Conservation (phyloP, 2,888 invertebrate species). For the Drosophila quinaria region DNA sequence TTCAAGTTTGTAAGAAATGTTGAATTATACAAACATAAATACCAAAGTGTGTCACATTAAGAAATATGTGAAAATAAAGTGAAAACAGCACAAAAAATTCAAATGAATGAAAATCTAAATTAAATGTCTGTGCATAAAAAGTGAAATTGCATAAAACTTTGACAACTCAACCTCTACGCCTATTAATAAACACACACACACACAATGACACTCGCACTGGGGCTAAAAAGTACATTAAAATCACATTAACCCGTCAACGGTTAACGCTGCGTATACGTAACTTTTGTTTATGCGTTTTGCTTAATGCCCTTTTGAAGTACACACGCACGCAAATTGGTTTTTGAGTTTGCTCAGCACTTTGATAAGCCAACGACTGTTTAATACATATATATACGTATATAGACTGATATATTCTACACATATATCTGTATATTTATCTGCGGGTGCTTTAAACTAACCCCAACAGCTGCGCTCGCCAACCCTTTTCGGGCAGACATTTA, state of each 20-base stretch:
- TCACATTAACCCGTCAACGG: conserved; percentile 81
- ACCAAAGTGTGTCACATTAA: background rate
- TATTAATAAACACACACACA: conserved; percentile 1
- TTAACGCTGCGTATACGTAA: conserved; percentile 72
- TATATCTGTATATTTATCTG: conserved; percentile 6
- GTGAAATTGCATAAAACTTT: conserved; percentile 63
- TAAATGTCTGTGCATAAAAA: conserved; percentile 33
- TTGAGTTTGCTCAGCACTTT: conserved; percentile 41
- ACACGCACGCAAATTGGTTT: conserved; percentile 50
- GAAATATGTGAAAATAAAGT: conserved; percentile 31
- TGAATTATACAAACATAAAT: background rate
- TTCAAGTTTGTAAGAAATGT: background rate
- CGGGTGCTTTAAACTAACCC: conserved; percentile 12
- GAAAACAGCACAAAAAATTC: conserved; percentile 18
- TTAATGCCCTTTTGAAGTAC: conserved; percentile 75
- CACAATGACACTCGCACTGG: background rate
- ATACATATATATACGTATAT: conserved; percentile 9
- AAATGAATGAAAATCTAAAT: conserved; percentile 27
- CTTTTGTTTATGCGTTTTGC: conserved; percentile 74
- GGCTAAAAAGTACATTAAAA: conserved; percentile 78
- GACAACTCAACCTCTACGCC: conserved; percentile 21
- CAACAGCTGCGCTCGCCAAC: conserved; percentile 15
- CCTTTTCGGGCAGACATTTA: conserved; percentile 40
- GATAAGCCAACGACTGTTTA: conserved; percentile 42
- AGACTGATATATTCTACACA: conserved; percentile 8